These are phyloP conservation scores for Trachelus iudaicus DNA, from an alignment of 2,888 invertebrate species.

Conservation along the genomic window DNA sequence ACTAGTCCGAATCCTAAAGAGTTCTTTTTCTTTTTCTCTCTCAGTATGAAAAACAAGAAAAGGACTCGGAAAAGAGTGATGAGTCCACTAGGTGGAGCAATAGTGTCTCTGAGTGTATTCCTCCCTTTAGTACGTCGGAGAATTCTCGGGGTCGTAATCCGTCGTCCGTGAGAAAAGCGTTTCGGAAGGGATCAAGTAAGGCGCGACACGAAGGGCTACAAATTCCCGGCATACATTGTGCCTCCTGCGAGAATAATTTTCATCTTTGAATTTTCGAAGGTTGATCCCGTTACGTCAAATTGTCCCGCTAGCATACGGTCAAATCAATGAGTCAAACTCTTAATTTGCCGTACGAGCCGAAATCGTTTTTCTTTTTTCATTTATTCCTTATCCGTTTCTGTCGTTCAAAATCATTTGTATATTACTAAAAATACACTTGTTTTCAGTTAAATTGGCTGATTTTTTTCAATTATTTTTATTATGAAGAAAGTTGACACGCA, in stretches of 20 bases:
- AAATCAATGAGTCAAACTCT: not conserved
- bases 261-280: conserved; percentile 17
- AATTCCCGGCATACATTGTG: conserved; percentile 32
- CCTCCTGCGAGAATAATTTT: conserved; percentile 33
- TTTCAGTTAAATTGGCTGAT: not conserved
- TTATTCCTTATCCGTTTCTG: not conserved
- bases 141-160: not conserved
- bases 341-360: not conserved
- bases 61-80: not conserved
- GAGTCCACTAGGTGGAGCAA: not conserved
- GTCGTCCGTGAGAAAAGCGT: not conserved
- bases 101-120: not conserved
- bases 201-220: conserved; percentile 23
- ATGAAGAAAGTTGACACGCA: not conserved
- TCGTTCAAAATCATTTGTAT: not conserved
- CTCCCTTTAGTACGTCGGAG: not conserved
- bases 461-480: not conserved
- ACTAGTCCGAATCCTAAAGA: not conserved
- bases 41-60: not conserved
- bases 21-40: not conserved
- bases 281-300: conserved; percentile 6
- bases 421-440: not conserved
- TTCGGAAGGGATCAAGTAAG: not conserved
- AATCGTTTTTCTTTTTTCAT: not conserved
- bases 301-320: not conserved